These are phyloP conservation scores for Aurelia sp. DNA, from an alignment of 30 jellyfish, hydroid and myxozoan species.

Conservation along the genomic window DNA sequence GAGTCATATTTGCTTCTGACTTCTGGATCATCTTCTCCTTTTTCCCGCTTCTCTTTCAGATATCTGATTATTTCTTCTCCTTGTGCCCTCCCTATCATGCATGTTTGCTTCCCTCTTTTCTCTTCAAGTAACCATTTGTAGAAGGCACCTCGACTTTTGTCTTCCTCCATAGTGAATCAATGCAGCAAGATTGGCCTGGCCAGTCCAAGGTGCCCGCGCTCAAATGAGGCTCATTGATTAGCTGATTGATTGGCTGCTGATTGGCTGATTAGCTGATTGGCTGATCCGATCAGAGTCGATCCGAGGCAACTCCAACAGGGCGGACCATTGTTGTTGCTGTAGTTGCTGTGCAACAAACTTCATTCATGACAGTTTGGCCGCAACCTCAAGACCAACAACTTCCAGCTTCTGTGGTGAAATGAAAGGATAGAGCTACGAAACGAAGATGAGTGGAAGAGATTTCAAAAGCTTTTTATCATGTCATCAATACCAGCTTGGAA, in stretches of 20 bases:
- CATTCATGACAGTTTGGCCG: no score
- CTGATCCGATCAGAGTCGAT: no score
- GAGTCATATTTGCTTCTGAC: constrained; percentile 69
- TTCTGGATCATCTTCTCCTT: constrained; percentile 76
- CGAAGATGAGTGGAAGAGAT: constrained; percentile 92
- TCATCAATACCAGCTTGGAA: constrained; percentile 87
- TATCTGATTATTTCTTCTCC: constrained; percentile 85
- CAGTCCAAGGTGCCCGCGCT: constrained; percentile 42
- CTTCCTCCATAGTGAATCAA: constrained; percentile 61
- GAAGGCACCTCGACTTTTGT: constrained; percentile 69
- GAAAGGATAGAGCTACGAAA: no score
- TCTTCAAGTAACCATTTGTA: constrained; percentile 74
- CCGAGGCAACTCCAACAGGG: no score
- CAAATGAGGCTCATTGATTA: background rate
- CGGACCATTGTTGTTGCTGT: no score
- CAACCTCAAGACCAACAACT: background rate
- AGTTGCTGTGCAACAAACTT: no score
- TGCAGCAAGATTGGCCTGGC: constrained; percentile 16
- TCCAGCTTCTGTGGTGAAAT: no score
- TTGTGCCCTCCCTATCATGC: constrained; percentile 83
- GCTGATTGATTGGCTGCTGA: no score
- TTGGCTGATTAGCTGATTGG: no score
- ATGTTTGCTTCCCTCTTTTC: constrained; percentile 76
- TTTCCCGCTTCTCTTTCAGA: constrained; percentile 76
- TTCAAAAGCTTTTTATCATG: constrained; percentile 76